Base-by-base conservation (phyloP, 1,140 invertebrate species). In the Caerostris extrusa region DNA sequence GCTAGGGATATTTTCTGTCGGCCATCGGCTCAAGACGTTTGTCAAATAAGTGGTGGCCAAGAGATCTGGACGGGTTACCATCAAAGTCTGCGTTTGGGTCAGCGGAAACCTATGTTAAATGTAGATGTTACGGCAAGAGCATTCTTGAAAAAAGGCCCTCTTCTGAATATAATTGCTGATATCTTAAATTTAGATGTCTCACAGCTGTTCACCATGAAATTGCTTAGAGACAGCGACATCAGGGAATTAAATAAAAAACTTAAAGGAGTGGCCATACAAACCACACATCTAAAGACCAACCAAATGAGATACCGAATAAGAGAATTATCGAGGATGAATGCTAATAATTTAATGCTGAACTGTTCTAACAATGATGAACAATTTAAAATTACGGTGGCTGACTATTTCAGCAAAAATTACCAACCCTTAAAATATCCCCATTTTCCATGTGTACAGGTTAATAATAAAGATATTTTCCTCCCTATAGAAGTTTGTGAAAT, bases 401-500 rank as follows among this genome's bases (percentile, higher is more conserved):
- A 94, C 4, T 94, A 94, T 60, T 94, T 94, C 57, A 5, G 6
- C 14, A 5, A 55, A 50, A 82, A 50, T 53, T 82, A 19, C 6
- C 4, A 0, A 60, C 17, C 19, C 57, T 14, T 96, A 7, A 85
- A 86, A 90, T 95, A 93, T 81, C 95, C 95, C 2, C 93, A 95
- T 69, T 89, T 96, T 10, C 95, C 96, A 2, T 96, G 96, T 88
- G 64, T 96, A 7, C 94, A n/a, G 14, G 86, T 50, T 17, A 53
- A 67, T n/a, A 8, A 53, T n/a, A 93, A 91, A 50, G 56, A 61
- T 1, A 95, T 95, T 34, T 95, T 95, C 85, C 94, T 96, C 10
- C 96, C 96, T 8, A 57, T 96, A 7, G 96, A 96, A 94, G 94
- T 96, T 12, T 96, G 96, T 69, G 12, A 87, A 10, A 57, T 96